phyloP scores from a whole-genome alignment of 2,888 invertebrate species.

The Phalera bucephala region DNA sequence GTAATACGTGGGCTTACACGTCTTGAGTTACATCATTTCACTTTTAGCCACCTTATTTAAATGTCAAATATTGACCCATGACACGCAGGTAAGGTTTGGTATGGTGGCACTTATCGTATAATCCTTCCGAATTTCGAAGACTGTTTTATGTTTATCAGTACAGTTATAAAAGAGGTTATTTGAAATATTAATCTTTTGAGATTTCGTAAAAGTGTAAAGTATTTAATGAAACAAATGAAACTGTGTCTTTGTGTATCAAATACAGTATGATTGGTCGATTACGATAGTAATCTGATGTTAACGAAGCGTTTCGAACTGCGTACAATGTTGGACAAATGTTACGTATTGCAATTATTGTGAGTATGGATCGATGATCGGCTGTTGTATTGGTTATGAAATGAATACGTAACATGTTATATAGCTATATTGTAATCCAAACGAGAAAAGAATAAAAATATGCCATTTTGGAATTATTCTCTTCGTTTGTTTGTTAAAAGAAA shows the following conservation, averaged over 20 bases:
- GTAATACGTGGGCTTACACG: slow-evolving; percentile 42
- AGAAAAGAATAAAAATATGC: too few relatives aligned
- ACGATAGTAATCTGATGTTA: slow-evolving; percentile 21
- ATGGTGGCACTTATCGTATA: slow-evolving; percentile 57
- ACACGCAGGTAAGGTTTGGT: too few relatives aligned
- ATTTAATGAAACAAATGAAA: slow-evolving; percentile 5
- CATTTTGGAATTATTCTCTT: too few relatives aligned
- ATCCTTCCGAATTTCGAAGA: slow-evolving; percentile 15
- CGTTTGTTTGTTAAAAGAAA: too few relatives aligned
- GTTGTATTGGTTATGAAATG: slow-evolving; percentile 12
- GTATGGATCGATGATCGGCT: slow-evolving; percentile 8
- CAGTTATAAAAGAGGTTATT: slow-evolving; percentile 23
- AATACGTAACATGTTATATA: slow-evolving; percentile 8
- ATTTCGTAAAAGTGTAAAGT: slow-evolving; percentile 11
- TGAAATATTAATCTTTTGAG: slow-evolving; percentile 11
- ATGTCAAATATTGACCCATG: slow-evolving; percentile 78
- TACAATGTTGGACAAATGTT: slow-evolving; percentile 17
- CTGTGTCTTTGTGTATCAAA: slow-evolving; percentile 11
- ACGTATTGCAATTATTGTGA: slow-evolving; percentile 18
- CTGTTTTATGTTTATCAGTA: neutral
- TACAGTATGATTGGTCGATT: slow-evolving; percentile 9
- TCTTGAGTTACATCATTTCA: slow-evolving; percentile 55
- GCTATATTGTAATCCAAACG: too few relatives aligned
- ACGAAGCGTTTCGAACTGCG: slow-evolving; percentile 15
- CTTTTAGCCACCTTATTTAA: slow-evolving; percentile 50